Evolutionary conservation across 2,113 vertebrate species (phyloP).

Genomic region (Rousettus leschenaultii): DNA sequence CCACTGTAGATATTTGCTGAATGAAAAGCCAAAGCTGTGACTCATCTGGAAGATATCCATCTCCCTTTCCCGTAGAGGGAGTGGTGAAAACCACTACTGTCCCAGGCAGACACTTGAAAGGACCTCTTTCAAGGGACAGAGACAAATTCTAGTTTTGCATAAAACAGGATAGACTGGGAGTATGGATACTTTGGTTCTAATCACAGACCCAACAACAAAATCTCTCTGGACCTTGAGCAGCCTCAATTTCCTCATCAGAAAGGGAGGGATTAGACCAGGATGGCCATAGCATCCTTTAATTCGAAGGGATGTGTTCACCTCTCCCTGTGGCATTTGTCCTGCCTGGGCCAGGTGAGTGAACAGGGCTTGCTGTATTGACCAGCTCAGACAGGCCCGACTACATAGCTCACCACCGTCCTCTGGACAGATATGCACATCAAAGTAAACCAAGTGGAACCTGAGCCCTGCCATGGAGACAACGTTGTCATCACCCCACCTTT

Average conservation of each 20-base stretch:
- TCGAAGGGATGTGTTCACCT: background rate
- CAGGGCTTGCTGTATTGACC: background rate
- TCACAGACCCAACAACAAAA: background rate
- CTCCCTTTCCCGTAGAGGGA: conserved; percentile 18
- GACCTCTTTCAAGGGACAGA: background rate
- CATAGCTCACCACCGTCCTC: background rate
- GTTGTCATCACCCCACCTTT: background rate
- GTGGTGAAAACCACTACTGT: conserved; percentile 2
- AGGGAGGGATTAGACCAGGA: background rate
- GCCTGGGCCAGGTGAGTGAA: background rate
- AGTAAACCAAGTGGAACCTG: background rate
- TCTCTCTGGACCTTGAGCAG: background rate
- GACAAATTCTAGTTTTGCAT: background rate
- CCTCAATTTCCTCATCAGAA: background rate
- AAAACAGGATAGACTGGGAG: background rate
- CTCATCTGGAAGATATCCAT: conserved; percentile 27
- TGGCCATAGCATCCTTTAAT: background rate
- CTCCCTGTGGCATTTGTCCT: background rate
- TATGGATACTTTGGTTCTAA: background rate
- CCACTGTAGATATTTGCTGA: background rate
- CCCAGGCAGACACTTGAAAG: background rate
- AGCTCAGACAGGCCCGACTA: background rate
- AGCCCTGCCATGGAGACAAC: conserved; percentile 26
- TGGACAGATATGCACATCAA: background rate
- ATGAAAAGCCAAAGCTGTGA: conserved; percentile 34